Conservation (phyloP, 2,888 invertebrate species). For the Patella pellucida region DNA sequence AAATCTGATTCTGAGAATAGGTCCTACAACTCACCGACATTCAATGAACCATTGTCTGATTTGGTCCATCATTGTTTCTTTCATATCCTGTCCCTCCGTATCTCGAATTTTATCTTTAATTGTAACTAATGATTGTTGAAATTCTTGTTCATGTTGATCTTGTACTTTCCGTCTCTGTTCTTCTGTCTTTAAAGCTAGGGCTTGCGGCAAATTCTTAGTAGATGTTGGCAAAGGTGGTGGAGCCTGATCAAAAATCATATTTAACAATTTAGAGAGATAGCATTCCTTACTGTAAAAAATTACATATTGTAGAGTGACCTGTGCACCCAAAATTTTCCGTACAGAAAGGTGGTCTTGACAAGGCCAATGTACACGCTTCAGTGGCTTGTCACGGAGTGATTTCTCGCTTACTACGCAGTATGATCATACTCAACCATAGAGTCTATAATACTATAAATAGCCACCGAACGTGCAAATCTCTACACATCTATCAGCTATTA, state of each 20-base stretch:
- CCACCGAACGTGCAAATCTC: no score
- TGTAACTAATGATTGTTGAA: conserved; percentile 78
- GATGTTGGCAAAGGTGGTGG: conserved; percentile 55
- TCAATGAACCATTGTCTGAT: conserved; percentile 89
- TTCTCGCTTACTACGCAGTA: no score
- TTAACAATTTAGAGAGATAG: neutral
- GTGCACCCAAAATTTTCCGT: no score
- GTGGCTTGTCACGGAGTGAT: no score
- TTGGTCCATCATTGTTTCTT: conserved; percentile 89
- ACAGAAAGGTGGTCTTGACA: no score
- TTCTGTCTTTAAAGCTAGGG: conserved; percentile 62
- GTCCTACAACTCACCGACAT: conserved; percentile 74
- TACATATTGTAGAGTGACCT: no score
- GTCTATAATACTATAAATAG: no score
- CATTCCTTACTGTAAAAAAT: neutral
- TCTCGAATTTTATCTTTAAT: conserved; percentile 77
- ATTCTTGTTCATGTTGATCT: conserved; percentile 79
- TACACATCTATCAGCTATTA: no score
- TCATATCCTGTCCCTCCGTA: conserved; percentile 82
- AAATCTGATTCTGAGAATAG: neutral
- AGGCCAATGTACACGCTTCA: no score
- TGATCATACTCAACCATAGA: no score
- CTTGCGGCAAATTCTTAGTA: conserved; percentile 62
- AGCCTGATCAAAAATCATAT: conserved; percentile 36
- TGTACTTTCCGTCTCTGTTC: conserved; percentile 78